Percentiles rank a stretch among this genome's conserved stretches.
phyloP scores from a whole-genome alignment of 2,888 invertebrate genomes.

The Polylopha cassiicola region DNA sequence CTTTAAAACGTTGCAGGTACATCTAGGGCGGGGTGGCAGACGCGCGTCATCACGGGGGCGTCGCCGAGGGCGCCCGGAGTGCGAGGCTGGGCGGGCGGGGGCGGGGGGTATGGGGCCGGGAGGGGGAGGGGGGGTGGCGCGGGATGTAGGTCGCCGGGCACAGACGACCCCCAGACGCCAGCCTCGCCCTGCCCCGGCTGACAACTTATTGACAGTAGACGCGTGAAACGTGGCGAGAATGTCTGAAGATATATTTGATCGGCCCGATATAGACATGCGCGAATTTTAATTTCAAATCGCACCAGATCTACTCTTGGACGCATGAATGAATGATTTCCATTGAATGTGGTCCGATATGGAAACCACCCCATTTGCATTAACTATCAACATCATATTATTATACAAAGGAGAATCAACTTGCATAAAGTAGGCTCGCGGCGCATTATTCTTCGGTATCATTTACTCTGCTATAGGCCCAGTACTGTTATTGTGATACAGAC shows the following conservation, averaged over 20 bases:
- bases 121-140: constrained; percentile 26
- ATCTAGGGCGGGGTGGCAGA: constrained; percentile 35
- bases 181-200: constrained; percentile 45
- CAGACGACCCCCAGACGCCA: constrained; percentile 73
- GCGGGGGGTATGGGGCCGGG: constrained; percentile 29
- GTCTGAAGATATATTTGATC: too few relatives aligned
- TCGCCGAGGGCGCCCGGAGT: constrained; percentile 25
- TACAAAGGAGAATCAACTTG: neutral
- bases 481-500: too few relatives aligned
- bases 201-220: constrained; percentile 26
- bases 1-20: constrained; percentile 39
- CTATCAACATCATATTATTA: neutral
- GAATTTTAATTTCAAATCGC: constrained; percentile 1
- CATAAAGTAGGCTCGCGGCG: too few relatives aligned
- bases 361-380: constrained; percentile 4
- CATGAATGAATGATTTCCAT: constrained; percentile 2
- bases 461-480: too few relatives aligned
- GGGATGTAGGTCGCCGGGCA: constrained; percentile 67
- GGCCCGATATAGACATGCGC: too few relatives aligned
- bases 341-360: constrained; percentile 10
- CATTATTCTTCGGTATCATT: too few relatives aligned
- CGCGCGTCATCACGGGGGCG: constrained; percentile 38
- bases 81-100: constrained; percentile 22
- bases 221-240: constrained; percentile 21
- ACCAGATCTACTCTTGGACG: neutral